Percentiles rank a stretch among this genome's conserved stretches.
Evolutionary conservation across 2,113 vertebrate species (phyloP).

Genomic region (Limanda limanda): DNA sequence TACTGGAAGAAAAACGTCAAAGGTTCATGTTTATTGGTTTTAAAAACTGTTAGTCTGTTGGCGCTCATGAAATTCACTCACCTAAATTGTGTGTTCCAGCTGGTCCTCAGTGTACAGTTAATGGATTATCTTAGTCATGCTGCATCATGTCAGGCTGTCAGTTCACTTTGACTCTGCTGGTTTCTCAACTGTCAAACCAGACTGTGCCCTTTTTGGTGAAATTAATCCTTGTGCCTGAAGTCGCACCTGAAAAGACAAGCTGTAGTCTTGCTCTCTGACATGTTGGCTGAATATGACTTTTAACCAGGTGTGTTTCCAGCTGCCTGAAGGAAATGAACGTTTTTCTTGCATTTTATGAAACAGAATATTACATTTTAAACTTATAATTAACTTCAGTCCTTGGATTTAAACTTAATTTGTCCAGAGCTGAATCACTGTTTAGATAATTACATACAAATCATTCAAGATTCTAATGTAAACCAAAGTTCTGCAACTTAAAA

Average conservation of each 20-base stretch:
- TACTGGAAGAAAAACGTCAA: no score
- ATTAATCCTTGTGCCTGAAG: slow-evolving; percentile 6
- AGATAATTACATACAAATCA: background rate
- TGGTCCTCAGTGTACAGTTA: slow-evolving; percentile 6
- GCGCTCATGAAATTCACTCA: slow-evolving; percentile 36
- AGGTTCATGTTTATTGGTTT: background rate
- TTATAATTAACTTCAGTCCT: background rate
- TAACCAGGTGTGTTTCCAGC: slow-evolving; percentile 36
- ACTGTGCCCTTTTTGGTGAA: background rate
- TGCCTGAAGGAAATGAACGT: slow-evolving; percentile 14
- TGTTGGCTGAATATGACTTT: slow-evolving; percentile 10
- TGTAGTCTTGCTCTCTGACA: background rate
- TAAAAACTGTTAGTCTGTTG: no score
- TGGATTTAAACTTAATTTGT: background rate
- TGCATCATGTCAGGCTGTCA: slow-evolving; percentile 34
- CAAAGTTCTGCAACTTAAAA: background rate
- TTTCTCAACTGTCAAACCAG: background rate
- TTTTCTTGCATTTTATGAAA: slow-evolving; percentile 1
- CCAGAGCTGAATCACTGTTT: background rate
- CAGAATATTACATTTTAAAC: background rate
- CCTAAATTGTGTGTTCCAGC: slow-evolving; percentile 20
- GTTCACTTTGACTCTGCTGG: slow-evolving; percentile 1
- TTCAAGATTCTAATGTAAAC: background rate
- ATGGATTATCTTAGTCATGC: slow-evolving; percentile 28
- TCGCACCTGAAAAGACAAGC: background rate